phyloP scores from a whole-genome alignment of 92 coral and sea anemone species.

The Palythoa heliodiscus region DNA sequence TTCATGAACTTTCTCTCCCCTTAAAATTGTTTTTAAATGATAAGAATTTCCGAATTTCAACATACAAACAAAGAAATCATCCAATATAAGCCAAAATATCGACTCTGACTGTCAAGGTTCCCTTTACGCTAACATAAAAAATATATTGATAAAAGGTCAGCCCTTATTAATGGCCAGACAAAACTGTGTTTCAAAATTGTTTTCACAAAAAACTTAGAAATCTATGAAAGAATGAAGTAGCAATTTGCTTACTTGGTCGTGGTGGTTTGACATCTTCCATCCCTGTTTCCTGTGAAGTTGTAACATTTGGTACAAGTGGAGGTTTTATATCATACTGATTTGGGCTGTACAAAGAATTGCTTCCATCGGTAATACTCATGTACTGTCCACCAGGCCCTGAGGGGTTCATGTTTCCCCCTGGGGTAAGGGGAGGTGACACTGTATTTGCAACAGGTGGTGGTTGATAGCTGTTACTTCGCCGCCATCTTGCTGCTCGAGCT shows the following conservation, averaged over 20 bases:
- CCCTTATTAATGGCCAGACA: no score
- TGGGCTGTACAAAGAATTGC: conserved; percentile 46
- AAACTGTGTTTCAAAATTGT: no score
- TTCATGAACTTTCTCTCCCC: no score
- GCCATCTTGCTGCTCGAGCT: conserved; percentile 30
- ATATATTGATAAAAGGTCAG: no score
- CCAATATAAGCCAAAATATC: no score
- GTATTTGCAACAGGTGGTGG: conserved; percentile 73
- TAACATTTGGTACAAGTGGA: conserved; percentile 58
- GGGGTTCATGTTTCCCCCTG: conserved; percentile 66
- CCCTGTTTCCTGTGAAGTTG: conserved; percentile 67
- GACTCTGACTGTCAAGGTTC: no score
- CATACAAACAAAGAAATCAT: no score
- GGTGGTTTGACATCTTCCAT: conserved; percentile 84
- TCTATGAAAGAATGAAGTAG: neutral
- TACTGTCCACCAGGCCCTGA: conserved; percentile 48
- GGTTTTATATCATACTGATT: conserved; percentile 64
- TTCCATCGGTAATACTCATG: conserved; percentile 78
- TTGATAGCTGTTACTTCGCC: conserved; percentile 50
- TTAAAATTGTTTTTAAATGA: no score
- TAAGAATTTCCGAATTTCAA: no score
- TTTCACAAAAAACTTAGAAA: no score
- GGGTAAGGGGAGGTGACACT: conserved; percentile 79
- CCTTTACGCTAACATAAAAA: no score
- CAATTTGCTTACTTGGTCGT: conserved; percentile 47